These are phyloP conservation scores for Ostrea denselamellosa DNA, from an alignment of 1,140 invertebrate species.

Conservation along the genomic window DNA sequence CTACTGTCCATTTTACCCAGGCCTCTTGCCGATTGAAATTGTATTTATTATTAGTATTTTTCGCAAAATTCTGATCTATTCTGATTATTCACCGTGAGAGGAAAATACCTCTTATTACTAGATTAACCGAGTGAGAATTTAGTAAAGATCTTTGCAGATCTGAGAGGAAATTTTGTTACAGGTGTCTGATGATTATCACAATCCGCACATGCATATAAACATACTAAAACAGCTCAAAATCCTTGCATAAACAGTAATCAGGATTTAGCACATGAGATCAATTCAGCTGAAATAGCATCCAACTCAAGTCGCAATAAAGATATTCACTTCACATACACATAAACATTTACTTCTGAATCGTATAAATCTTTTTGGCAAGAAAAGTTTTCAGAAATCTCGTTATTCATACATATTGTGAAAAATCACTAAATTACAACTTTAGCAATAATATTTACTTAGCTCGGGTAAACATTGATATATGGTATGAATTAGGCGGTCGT, in stretches of 20 bases:
- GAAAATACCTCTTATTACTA: not conserved
- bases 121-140: not conserved
- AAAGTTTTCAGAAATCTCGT: not conserved
- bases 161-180: not conserved
- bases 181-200: not conserved
- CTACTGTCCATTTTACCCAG: too few species aligned
- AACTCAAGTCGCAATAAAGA: too few species aligned
- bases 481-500: too few species aligned
- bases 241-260: too few species aligned
- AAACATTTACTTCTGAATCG: too few species aligned
- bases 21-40: too few species aligned
- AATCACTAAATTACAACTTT: not conserved
- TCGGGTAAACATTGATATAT: too few species aligned
- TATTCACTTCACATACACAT: too few species aligned
- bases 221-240: not conserved
- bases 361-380: not conserved
- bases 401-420: not conserved
- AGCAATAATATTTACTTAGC: not conserved
- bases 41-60: not conserved
- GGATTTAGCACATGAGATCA: too few species aligned
- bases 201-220: not conserved
- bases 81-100: not conserved
- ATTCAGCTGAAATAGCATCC: too few species aligned
- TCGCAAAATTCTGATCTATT: not conserved
- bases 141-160: too few species aligned